Evolutionary conservation across 1,140 invertebrate species (phyloP), one percentile per base, ranked within the genome.

Genomic region (Drosophila pruinosa): DNA sequence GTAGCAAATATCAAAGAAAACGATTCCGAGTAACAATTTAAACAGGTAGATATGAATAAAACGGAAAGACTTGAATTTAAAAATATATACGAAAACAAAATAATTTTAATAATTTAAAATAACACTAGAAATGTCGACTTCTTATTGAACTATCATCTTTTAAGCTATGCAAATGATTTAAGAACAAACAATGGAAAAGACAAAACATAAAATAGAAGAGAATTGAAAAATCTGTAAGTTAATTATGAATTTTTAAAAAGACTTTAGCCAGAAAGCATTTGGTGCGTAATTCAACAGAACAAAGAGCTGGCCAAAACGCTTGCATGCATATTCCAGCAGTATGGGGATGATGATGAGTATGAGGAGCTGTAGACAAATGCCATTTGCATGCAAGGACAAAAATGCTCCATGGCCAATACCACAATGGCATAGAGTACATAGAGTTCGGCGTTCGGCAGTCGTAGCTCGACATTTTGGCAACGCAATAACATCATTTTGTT

Each of bases 401-500:
- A 48, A 15, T 57, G 58, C 15, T 24, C 14, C 38, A 24, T 26
- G 12, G 48, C 53, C 31, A 41, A 45, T 43, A 52, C 3, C 2
- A 21, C 22, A n/a, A n/a, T n/a, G n/a, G n/a, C n/a, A n/a, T n/a
- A n/a, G n/a, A n/a, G n/a, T n/a, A n/a, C n/a, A n/a, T n/a, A n/a
- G n/a, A n/a, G n/a, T n/a, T n/a, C n/a, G n/a, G n/a, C n/a, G n/a
- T 21, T 19, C 14, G 8, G 45, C 31, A 8, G 50, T 38, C 24
- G 24, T 31, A 31, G 67, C 68, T 62, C 41, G 47, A 48, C 62
- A 56, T 69, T 72, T 73, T 63, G 73, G 69, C 74, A 76, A 76
- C 70, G 70, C 74, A 73, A 63, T 72, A 72, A 75, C 61, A 72
- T 68, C 48, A 73, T 76, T 72, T 73, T 76, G 58, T 69, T 72